Evolutionary conservation across 1,140 invertebrate genomes (phyloP), one percentile per base, ranked within the genome.

Genomic region (Drosophila pallidifrons): DNA sequence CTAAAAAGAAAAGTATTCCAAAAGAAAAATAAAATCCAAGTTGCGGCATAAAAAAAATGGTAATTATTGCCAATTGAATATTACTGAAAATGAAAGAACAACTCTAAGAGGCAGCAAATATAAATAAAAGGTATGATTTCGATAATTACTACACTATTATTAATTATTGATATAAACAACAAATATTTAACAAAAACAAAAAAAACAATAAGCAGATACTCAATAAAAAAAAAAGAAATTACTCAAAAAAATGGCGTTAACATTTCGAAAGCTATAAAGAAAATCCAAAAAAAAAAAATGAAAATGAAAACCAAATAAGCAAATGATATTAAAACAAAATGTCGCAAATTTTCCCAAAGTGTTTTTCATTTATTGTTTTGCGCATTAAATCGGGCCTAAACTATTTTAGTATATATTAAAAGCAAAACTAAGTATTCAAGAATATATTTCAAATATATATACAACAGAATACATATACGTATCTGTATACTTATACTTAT

Each of bases 101-200:
- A 70, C 60, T 61, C 65, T 76, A 70, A 67, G 65, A 68, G 51
- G 65, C 74, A 81, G 72, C 69, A 67, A 76, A 77, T 75, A 67
- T 66, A 65, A 68, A 75, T 69, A 81, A 75, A 88, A 78, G 77
- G 77, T 88, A 89, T 88, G 85, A 89, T 89, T 85, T 89, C 63
- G 59, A 85, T 76, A 81, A 89, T 79, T 81, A 82, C 83, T 83
- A 89, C 46, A 78, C 72, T 73, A 89, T 81, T 79, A 82, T 77
- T 74, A 82, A 82, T 71, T 83, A 71, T 71, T 67, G 10, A 59
- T n/a, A 30, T 25, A 25, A 25, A 25, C 20, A 25, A 25, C 0
- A 70, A 71, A 32, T 32, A 32, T 7, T 32, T 32, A 38, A 70
- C 32, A 47, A 67, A 49, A 28, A 59, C 47, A 46, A 73, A 76